phyloP scores from a whole-genome alignment of 2,113 vertebrate genomes.

The Passer domesticus region DNA sequence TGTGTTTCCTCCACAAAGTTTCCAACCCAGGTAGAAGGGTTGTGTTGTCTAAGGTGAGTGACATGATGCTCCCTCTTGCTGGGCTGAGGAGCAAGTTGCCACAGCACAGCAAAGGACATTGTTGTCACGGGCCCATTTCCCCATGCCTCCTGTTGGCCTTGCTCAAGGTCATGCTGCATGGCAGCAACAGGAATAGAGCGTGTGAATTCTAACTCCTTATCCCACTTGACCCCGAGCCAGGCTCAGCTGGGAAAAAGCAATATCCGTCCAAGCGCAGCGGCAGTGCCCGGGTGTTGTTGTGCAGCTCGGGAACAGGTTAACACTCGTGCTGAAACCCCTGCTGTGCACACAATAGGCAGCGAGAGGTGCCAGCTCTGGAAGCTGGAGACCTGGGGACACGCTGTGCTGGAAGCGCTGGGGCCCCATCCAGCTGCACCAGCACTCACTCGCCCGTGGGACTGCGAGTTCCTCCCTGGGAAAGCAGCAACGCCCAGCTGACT shows the following conservation, averaged over 20 bases:
- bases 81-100: background rate
- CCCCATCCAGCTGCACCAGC: background rate
- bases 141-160: accelerated
- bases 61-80: background rate
- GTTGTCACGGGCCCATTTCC: accelerated
- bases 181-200: conserved; percentile 34
- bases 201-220: conserved; percentile 23
- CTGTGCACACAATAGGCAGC: background rate
- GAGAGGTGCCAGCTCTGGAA: background rate
- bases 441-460: background rate
- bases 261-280: background rate
- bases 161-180: background rate
- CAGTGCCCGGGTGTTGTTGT: background rate
- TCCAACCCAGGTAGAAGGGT: background rate
- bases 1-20: background rate
- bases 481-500: conserved; percentile 14
- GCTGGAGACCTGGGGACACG: background rate
- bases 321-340: accelerated
- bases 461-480: conserved; percentile 33
- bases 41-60: accelerated
- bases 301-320: conserved; percentile 17
- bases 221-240: conserved; percentile 23
- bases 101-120: background rate
- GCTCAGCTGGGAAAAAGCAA: background rate
- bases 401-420: background rate